phyloP scores from a whole-genome alignment of 2,113 vertebrate species.

The Coryphaenoides rupestris region DNA sequence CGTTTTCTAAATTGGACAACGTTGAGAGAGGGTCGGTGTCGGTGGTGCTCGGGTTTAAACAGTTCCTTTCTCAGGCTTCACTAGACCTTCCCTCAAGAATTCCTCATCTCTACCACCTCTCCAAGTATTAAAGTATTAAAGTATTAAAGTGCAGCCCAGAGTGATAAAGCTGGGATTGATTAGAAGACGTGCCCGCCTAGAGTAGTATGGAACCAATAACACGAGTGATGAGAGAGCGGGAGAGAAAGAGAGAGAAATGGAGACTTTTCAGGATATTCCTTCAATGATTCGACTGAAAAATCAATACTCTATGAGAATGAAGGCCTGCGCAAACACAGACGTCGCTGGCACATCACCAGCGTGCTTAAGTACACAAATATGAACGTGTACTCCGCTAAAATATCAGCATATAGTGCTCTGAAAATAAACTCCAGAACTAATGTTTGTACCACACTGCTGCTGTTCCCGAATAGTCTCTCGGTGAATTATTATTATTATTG shows the following conservation, averaged over 20 bases:
- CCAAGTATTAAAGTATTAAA: slow-evolving; percentile 63
- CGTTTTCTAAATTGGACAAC: too few relatives aligned
- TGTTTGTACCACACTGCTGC: too few relatives aligned
- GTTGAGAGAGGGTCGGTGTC: too few relatives aligned
- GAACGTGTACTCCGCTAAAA: slow-evolving; percentile 24
- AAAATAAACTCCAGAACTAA: neutral
- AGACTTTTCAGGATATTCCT: slow-evolving; percentile 12
- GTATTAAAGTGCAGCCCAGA: slow-evolving; percentile 52
- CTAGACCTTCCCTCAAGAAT: slow-evolving; percentile 28
- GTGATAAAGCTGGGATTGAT: slow-evolving; percentile 64
- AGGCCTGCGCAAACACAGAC: neutral
- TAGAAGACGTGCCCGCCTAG: slow-evolving; percentile 36
- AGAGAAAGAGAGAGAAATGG: too few relatives aligned
- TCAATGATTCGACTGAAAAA: slow-evolving; percentile 23
- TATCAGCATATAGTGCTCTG: neutral
- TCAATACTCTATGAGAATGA: slow-evolving; percentile 7
- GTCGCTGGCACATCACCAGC: too few relatives aligned
- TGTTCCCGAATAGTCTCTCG: too few relatives aligned
- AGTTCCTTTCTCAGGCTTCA: too few relatives aligned
- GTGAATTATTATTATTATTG: too few relatives aligned
- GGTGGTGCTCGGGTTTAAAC: too few relatives aligned
- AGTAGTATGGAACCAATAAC: slow-evolving; percentile 53
- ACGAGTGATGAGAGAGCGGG: slow-evolving; percentile 38
- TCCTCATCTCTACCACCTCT: slow-evolving; percentile 45
- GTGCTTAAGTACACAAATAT: slow-evolving; percentile 16